A percentile compares a stretch with the other conserved stretches of the same genome.
Conservation (phyloP, 2,888 invertebrate species). For the Tuta absoluta region DNA sequence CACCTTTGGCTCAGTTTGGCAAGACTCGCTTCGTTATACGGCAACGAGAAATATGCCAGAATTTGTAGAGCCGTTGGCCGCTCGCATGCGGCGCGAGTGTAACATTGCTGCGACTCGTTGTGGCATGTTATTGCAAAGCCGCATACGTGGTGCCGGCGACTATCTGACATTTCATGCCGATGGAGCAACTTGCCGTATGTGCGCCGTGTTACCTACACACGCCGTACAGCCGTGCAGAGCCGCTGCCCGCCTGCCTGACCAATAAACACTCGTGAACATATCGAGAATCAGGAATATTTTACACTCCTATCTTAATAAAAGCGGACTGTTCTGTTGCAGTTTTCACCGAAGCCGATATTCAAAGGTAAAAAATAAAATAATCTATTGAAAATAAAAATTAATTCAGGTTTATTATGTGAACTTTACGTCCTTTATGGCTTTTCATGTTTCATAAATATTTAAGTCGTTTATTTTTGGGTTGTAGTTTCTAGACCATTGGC, state of each 20-base stretch:
- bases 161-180: constrained; percentile 79
- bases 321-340: not conserved
- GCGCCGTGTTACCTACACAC: not conserved
- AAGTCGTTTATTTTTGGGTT: too few relatives aligned
- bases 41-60: constrained; percentile 74
- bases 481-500: too few relatives aligned
- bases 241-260: not conserved
- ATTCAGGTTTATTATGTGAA: too few relatives aligned
- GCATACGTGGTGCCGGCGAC: constrained; percentile 73
- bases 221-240: constrained; percentile 54
- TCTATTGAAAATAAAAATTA: not conserved
- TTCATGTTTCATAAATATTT: too few relatives aligned
- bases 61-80: constrained; percentile 66
- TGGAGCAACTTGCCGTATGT: constrained; percentile 49
- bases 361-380: not conserved
- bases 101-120: constrained; percentile 77
- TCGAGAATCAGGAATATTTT: constrained; percentile 1
- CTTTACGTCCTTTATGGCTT: too few relatives aligned
- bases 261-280: constrained; percentile 6
- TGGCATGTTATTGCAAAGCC: constrained; percentile 81
- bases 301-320: not conserved
- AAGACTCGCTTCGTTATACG: constrained; percentile 51
- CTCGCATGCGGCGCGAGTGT: constrained; percentile 65
- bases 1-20: constrained; percentile 50
- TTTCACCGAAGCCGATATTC: not conserved